Conservation (phyloP, 2,888 invertebrate species). For the Himalopsyche tibetana region DNA sequence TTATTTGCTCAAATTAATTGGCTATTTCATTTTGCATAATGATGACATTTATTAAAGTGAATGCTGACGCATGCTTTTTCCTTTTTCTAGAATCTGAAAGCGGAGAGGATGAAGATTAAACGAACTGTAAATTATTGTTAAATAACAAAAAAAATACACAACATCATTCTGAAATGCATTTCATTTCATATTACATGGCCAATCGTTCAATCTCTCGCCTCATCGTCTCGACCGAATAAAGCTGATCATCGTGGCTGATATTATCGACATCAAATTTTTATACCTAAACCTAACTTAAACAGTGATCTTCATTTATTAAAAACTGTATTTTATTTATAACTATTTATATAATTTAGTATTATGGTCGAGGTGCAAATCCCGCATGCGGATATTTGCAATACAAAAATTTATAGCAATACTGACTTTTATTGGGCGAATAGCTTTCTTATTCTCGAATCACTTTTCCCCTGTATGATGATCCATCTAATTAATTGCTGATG, state of each 20-base stretch:
- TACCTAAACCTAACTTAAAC: constrained; percentile 51
- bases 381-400: constrained; percentile 35
- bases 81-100: constrained; percentile 75
- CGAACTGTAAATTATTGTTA: constrained; percentile 24
- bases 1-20: background rate
- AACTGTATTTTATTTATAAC: constrained; percentile 39
- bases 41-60: too few relatives aligned
- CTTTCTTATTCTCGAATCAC: background rate
- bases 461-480: background rate
- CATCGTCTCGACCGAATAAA: constrained; percentile 8
- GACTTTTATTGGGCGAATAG: constrained; percentile 37
- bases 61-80: constrained; percentile 12
- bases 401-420: constrained; percentile 46
- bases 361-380: constrained; percentile 25
- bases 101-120: constrained; percentile 76
- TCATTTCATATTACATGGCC: background rate
- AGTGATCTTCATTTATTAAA: constrained; percentile 46
- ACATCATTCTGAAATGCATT: constrained; percentile 27
- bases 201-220: constrained; percentile 12
- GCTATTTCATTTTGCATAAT: too few relatives aligned
- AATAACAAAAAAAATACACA: constrained; percentile 8
- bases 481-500: constrained; percentile 13
- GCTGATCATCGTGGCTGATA: constrained; percentile 4
- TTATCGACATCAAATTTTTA: constrained; percentile 46
- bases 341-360: constrained; percentile 41